Conservation (phyloP, 2,113 vertebrate genomes). For the Onychostruthus taczanowskii region DNA sequence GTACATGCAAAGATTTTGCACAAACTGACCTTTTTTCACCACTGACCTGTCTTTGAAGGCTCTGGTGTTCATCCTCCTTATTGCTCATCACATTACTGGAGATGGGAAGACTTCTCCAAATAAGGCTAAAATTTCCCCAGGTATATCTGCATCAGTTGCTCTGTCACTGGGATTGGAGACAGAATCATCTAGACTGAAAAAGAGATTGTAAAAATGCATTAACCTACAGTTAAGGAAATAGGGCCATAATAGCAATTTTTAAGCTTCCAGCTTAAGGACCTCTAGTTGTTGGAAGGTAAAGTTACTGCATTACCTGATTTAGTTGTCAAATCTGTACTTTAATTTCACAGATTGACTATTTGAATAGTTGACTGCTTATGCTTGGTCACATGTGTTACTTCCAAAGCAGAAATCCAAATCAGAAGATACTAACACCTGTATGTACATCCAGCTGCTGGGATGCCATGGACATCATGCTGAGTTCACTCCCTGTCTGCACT, state of each 20-base stretch:
- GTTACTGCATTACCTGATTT: neutral
- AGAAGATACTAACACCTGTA: neutral
- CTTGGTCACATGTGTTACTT: neutral
- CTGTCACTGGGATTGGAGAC: neutral
- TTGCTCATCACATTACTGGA: neutral
- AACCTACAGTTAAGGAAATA: neutral
- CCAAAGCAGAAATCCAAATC: neutral
- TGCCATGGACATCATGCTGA: fast-evolving
- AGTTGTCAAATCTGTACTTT: neutral
- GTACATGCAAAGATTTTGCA: neutral
- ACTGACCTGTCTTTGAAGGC: neutral
- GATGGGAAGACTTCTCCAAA: neutral
- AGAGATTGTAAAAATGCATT: neutral
- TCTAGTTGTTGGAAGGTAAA: neutral
- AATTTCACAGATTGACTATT: neutral
- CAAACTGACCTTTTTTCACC: neutral
- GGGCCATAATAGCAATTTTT: neutral
- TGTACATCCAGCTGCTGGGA: neutral
- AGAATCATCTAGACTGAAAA: neutral
- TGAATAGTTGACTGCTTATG: neutral
- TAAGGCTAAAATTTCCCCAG: neutral
- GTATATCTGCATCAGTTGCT: neutral
- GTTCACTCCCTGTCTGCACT: neutral
- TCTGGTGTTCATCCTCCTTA: neutral
- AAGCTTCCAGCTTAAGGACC: neutral